A percentile compares a stretch with the other conserved stretches of the same genome.
Evolutionary conservation across 2,888 invertebrate species (phyloP).

Genomic region (Cantharis flavilabris): DNA sequence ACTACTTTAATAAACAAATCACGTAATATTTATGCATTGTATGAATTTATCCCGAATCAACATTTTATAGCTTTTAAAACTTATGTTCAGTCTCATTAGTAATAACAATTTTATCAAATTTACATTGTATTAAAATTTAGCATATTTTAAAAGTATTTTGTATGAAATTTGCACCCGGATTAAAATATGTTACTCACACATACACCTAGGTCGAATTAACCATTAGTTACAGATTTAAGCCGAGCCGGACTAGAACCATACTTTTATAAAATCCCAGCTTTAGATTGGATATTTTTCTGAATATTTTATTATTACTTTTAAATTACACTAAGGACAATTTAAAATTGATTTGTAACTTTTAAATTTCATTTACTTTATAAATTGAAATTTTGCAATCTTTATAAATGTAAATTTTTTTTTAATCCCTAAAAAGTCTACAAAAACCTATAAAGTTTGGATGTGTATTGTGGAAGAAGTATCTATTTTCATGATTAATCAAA

Average conservation of each 20-base stretch:
- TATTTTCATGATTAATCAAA: no score
- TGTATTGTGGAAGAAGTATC: no score
- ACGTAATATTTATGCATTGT: constrained; percentile 5
- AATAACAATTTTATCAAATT: background rate
- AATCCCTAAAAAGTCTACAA: no score
- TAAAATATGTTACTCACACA: background rate
- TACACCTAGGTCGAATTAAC: background rate
- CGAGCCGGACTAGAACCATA: background rate
- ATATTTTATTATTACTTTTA: background rate
- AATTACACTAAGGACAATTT: background rate
- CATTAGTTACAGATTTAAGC: background rate
- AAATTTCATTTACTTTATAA: background rate
- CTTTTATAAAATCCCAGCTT: background rate
- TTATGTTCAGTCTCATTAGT: background rate
- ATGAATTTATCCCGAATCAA: constrained; percentile 6
- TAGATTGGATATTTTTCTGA: background rate
- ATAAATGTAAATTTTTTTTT: background rate
- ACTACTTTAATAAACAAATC: constrained; percentile 18
- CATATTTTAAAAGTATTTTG: background rate
- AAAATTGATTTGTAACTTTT: background rate
- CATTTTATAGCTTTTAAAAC: constrained; percentile 7
- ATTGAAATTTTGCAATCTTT: background rate
- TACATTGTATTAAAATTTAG: background rate
- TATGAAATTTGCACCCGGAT: background rate
- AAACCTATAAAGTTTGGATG: no score